Base-by-base conservation (phyloP, 2,888 invertebrate species). In the Plutella xylostella region DNA sequence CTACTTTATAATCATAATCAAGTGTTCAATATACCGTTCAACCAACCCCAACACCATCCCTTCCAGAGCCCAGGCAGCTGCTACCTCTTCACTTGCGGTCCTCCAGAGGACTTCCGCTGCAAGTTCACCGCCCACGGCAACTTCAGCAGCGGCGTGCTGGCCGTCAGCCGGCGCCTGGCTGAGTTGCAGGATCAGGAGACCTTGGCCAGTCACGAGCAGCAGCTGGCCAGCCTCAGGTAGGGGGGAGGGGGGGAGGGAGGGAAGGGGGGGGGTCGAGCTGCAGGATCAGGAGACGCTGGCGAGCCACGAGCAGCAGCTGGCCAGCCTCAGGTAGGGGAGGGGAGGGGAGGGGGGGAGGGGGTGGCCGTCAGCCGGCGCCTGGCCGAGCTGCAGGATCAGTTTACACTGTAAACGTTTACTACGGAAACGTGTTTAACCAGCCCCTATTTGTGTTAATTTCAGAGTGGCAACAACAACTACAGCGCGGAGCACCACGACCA, bases 21-120 rank as follows among this genome's bases (percentile, higher is more conserved):
- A n/a, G n/a, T n/a, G n/a, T n/a, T n/a, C n/a, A n/a, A n/a, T n/a
- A n/a, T n/a, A n/a, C n/a, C n/a, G n/a, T n/a, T n/a, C n/a, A n/a
- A n/a, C n/a, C n/a, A n/a, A n/a, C 34, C 14, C 34, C 11, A 34
- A 4, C 7, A 12, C 11, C 7, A 3, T 4, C 9, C 21, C 15
- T 41, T 80, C 34, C 71, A 92, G 92, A 91, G 88, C 55, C 88
- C 92, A 3, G 94, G 94, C 49, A 93, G 94, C 66, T 96, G 96
- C 72, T 96, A 96, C 71, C 83, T 96, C 53, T 96, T 96, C 74
- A 91, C 92, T 71, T 96, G 96, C 70, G 96, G 96, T 1, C 90
- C 93, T 4, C 90, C 93, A 0, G 92, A 93, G 66, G 93, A 95
- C 72, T 95, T 96, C 75, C 92, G 93, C 62, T 96, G 96, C 82